These are phyloP conservation scores for Pseudocheirus occidentalis DNA, from an alignment of 2,797 vertebrate genomes.

Conservation along the genomic window DNA sequence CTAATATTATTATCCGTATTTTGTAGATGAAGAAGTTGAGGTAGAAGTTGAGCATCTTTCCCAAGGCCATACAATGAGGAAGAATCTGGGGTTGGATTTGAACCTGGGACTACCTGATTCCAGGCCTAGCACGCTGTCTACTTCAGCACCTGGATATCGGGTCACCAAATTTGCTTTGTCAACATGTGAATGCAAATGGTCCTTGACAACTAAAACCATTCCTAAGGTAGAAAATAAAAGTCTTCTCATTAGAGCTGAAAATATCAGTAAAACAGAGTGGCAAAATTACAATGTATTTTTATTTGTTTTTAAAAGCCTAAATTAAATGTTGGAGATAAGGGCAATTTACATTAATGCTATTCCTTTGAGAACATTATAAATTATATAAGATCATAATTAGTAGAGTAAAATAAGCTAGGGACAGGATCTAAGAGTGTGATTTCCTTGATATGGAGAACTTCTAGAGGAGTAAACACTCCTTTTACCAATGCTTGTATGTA, in stretches of 20 bases:
- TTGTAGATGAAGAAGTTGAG: neutral
- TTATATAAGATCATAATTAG: too few relatives aligned
- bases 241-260: neutral
- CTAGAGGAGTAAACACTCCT: too few relatives aligned
- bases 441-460: too few relatives aligned
- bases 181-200: neutral
- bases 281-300: neutral
- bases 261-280: neutral
- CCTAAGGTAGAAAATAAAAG: neutral
- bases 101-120: too few relatives aligned
- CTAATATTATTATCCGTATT: neutral
- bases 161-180: neutral
- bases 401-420: too few relatives aligned
- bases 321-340: too few relatives aligned
- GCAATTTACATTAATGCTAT: too few relatives aligned
- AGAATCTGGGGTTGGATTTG: neutral
- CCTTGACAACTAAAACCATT: neutral
- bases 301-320: neutral
- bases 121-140: neutral
- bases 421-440: too few relatives aligned
- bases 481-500: too few relatives aligned
- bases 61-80: too few relatives aligned
- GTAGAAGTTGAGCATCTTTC: too few relatives aligned
- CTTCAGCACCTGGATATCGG: neutral
- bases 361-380: too few relatives aligned